These are phyloP conservation scores for Eilema caniola DNA, from an alignment of 2,888 invertebrate genomes.

Conservation along the genomic window DNA sequence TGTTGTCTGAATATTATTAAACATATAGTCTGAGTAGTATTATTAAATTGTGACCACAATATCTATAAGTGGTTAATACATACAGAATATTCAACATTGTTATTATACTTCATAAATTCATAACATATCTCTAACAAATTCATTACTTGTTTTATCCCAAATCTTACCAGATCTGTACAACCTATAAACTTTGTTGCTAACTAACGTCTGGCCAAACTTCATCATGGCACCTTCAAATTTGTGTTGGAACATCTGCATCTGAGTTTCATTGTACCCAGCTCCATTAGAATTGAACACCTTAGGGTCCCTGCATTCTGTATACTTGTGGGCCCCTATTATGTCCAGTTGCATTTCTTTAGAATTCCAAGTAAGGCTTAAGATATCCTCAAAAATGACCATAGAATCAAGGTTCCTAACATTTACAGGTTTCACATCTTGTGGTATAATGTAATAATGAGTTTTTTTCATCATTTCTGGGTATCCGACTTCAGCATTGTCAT, in stretches of 20 bases:
- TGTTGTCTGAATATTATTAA: slow-evolving; percentile 6
- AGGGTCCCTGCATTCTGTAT: slow-evolving; percentile 79
- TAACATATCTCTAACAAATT: slow-evolving; percentile 72
- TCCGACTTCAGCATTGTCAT: slow-evolving; percentile 76
- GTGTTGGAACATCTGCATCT: slow-evolving; percentile 81
- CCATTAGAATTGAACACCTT: slow-evolving; percentile 69
- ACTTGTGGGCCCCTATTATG: slow-evolving; percentile 77
- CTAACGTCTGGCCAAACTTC: slow-evolving; percentile 79
- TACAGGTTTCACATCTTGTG: slow-evolving; percentile 65
- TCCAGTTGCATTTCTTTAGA: slow-evolving; percentile 70
- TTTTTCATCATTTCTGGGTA: slow-evolving; percentile 80
- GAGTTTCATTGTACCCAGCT: slow-evolving; percentile 76
- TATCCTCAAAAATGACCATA: slow-evolving; percentile 78
- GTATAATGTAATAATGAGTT: slow-evolving; percentile 77
- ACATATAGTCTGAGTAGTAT: not conserved
- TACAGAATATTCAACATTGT: slow-evolving; percentile 18
- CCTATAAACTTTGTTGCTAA: slow-evolving; percentile 81
- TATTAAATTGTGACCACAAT: slow-evolving; percentile 1
- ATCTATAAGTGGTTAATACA: not conserved
- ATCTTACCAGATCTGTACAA: slow-evolving; percentile 81
- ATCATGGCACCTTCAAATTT: slow-evolving; percentile 85
- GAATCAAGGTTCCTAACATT: slow-evolving; percentile 78
- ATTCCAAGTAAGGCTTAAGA: slow-evolving; percentile 67
- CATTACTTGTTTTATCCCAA: slow-evolving; percentile 76
- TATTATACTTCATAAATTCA: slow-evolving; percentile 28